phyloP scores from a whole-genome alignment of 2,888 invertebrate species.

The Ariolimax columbianus region DNA sequence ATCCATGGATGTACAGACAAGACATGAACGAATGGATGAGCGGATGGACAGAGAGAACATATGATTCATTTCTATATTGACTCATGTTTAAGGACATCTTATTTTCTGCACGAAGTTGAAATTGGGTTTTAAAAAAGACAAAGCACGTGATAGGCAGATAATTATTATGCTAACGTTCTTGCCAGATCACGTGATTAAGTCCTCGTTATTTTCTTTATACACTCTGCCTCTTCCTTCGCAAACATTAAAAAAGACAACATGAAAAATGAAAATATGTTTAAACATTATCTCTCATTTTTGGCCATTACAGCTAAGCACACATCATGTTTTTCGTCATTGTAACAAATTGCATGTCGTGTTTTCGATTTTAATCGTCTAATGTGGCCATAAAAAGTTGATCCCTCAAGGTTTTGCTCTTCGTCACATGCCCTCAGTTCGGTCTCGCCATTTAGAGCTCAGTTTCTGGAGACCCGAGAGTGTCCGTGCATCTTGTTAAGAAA shows the following conservation, averaged over 20 bases:
- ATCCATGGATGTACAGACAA: no score
- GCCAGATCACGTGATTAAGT: background rate
- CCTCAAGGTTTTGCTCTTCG: background rate
- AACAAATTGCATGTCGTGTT: background rate
- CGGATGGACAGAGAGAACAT: no score
- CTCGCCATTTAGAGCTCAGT: background rate
- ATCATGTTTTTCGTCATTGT: background rate
- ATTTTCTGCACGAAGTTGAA: no score
- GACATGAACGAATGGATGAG: no score
- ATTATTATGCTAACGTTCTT: background rate
- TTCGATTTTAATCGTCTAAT: conserved; percentile 7
- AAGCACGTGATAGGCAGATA: background rate
- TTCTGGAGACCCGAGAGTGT: background rate
- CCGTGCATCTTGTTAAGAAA: no score
- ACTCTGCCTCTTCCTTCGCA: background rate
- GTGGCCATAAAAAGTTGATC: background rate
- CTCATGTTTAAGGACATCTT: no score
- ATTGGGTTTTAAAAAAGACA: background rate
- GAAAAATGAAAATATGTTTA: background rate
- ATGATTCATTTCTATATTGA: no score
- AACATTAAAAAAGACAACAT: background rate
- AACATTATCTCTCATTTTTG: background rate
- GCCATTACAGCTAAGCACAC: conserved; percentile 6
- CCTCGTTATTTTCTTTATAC: background rate
- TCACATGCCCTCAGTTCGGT: background rate